These are phyloP conservation scores for Loxodonta africana DNA, from an alignment of 2,113 vertebrate genomes.

Conservation along the genomic window DNA sequence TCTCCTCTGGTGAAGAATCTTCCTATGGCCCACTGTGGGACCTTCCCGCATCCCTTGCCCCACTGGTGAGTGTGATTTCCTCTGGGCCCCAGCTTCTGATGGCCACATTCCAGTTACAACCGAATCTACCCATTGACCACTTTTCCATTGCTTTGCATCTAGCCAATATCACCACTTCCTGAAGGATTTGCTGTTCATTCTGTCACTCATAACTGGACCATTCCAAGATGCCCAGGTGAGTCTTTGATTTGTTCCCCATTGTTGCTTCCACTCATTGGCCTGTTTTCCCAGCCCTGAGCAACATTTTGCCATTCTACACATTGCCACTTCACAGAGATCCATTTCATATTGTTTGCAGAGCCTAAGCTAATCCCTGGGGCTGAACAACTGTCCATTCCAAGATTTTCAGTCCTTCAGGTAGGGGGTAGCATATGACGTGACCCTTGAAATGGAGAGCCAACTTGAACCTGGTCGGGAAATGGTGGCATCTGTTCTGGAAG, in stretches of 20 bases:
- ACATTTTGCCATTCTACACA: not conserved
- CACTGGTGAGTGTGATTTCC: not conserved
- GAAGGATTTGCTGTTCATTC: not conserved
- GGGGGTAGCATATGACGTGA: not conserved
- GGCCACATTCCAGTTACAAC: not conserved
- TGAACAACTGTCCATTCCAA: not conserved
- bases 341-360: not conserved
- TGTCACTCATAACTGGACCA: not conserved
- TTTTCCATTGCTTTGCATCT: not conserved
- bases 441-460: conserved; percentile 46
- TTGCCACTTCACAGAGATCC: not conserved
- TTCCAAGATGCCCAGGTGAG: not conserved
- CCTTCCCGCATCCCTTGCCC: not conserved
- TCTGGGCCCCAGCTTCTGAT: not conserved
- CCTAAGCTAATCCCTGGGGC: not conserved
- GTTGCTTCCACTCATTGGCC: not conserved
- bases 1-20: not conserved
- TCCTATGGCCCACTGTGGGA: not conserved
- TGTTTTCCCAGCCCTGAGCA: not conserved
- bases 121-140: not conserved
- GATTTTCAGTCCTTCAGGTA: not conserved
- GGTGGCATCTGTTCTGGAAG: not conserved
- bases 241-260: not conserved
- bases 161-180: not conserved
- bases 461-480: not conserved